Base-by-base conservation (phyloP, 1,140 invertebrate genomes). In the Nixonia krombeini region DNA sequence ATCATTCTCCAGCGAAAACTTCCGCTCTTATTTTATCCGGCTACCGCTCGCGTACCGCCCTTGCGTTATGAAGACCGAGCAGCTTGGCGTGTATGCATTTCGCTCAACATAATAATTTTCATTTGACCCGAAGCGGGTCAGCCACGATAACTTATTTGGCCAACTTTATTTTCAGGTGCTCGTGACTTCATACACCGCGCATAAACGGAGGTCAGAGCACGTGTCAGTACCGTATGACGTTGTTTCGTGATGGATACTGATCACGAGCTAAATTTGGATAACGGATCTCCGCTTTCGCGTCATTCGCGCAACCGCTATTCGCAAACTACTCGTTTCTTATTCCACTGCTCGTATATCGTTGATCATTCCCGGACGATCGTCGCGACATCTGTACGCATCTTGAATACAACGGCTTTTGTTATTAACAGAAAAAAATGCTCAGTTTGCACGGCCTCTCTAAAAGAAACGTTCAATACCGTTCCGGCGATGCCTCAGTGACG, bases 61-160 rank as follows among this genome's bases (percentile, higher is more conserved):
- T 45, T 29, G 42, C 29, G 28, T 45, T 29, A 29, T 16, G 25
- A 45, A 45, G 42, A 28, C 29, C 25, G 42, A 13, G 15, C 17
- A 21, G 1, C 9, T 42, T 21, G n/a, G 18, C 7, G 25, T 29
- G 42, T 29, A 18, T 18, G 25, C 10, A 29, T 66, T 52, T 59
- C 50, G 49, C 13, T 25, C 42, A 49, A 44, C 50, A 33, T 57
- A 68, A 62, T 62, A 62, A 61, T 62, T 47, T 56, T 42, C 45
- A 21, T 41, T 28, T 18, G 40, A 68, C 65, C 65, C 37, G 28
- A 5, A 33, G 7, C 25, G 17, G 57, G 46, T 68, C 51, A 68
- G 12, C 25, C 21, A 17, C 52, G 38, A 57, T 68, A 62, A 68
- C 57, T 68, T 68, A 67, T 61, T 35, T 9, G 44, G 33, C 64